Conservation (phyloP, 2,797 vertebrate genomes). For the Enteromius radiatus region DNA sequence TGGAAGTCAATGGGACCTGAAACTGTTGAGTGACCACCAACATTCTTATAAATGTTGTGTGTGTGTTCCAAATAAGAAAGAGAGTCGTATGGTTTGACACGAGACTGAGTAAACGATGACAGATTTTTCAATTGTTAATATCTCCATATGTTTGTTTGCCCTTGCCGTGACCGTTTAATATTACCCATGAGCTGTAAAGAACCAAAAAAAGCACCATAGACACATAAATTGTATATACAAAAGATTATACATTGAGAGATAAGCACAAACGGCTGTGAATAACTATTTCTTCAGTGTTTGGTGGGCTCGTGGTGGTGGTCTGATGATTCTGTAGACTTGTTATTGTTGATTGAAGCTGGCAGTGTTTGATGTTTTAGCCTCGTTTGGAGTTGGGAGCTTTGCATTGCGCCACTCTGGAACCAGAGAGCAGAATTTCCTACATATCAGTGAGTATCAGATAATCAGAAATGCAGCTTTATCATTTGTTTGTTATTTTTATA, state of each 20-base stretch:
- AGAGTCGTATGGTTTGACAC: background rate
- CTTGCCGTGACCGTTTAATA: background rate
- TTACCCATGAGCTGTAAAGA: background rate
- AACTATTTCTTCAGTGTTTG: background rate
- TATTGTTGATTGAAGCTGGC: slow-evolving; percentile 44
- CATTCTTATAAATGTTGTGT: background rate
- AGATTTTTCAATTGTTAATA: background rate
- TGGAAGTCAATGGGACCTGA: too few relatives aligned
- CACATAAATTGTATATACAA: background rate
- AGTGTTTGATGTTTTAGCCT: slow-evolving; percentile 69
- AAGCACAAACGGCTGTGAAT: too few relatives aligned
- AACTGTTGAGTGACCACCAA: background rate
- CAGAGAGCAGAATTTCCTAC: slow-evolving; percentile 65
- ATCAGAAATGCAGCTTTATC: too few relatives aligned
- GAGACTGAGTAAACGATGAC: background rate
- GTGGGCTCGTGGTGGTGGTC: background rate
- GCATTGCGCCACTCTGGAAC: slow-evolving; percentile 63
- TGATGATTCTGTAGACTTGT: background rate
- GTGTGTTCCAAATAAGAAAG: background rate
- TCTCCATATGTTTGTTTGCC: background rate
- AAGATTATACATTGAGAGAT: too few relatives aligned
- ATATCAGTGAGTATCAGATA: slow-evolving; percentile 71
- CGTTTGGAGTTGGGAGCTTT: slow-evolving; percentile 50
- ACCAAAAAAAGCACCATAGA: background rate
- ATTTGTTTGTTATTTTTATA: background rate